A percentile compares a stretch with the other conserved stretches of the same genome.
phyloP scores from a whole-genome alignment of 2,113 vertebrate species.

The Hymenochirus boettgeri region DNA sequence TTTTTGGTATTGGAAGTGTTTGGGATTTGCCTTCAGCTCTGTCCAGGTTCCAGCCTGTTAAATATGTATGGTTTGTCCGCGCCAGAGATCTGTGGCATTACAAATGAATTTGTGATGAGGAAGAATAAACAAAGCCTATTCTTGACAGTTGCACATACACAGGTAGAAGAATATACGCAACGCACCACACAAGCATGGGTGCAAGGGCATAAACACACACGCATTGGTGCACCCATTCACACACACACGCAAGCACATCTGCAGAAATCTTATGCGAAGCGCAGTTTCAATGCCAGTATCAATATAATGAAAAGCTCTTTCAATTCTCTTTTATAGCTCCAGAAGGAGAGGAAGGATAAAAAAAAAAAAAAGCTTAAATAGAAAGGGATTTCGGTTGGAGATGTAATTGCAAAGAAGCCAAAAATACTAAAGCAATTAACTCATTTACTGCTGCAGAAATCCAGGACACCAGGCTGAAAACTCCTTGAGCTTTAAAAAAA shows the following conservation, averaged over 20 bases:
- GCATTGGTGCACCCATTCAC: not conserved
- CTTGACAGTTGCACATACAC: too few relatives aligned
- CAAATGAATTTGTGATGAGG: slow-evolving; percentile 35
- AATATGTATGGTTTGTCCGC: slow-evolving; percentile 39
- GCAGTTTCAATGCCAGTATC: not conserved
- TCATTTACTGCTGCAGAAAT: not conserved
- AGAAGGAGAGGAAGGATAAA: not conserved
- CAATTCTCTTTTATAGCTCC: not conserved
- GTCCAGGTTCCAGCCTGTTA: slow-evolving; percentile 36
- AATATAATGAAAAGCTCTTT: slow-evolving; percentile 17
- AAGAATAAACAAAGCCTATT: slow-evolving; percentile 6
- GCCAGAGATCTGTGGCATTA: slow-evolving; percentile 37
- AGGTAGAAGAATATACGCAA: too few relatives aligned
- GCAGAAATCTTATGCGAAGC: not conserved
- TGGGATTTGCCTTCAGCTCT: slow-evolving; percentile 28
- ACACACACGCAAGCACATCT: not conserved
- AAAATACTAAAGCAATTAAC: not conserved
- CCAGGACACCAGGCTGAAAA: not conserved
- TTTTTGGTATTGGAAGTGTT: slow-evolving; percentile 31
- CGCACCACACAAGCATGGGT: not conserved
- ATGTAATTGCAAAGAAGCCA: slow-evolving; percentile 2
- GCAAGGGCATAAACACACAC: not conserved
- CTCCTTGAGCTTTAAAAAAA: not conserved
- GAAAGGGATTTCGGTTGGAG: slow-evolving; percentile 6
- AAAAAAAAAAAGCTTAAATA: not conserved